Evolutionary conservation across 30 jellyfish, hydroid and myxozoan species (phyloP).

Genomic region (Aurelia coerulea): DNA sequence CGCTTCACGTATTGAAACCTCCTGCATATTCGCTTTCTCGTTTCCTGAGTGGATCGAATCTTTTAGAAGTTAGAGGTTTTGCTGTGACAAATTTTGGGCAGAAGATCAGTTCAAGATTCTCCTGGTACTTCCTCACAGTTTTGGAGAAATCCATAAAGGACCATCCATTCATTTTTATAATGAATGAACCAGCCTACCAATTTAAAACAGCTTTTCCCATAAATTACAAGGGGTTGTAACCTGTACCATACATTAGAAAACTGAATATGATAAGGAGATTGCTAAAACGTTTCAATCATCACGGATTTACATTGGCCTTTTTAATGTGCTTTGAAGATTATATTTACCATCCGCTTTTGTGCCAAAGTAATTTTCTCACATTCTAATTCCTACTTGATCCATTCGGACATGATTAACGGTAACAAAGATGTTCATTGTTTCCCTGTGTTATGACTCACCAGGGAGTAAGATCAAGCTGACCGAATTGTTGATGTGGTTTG

Average conservation of each 20-base stretch:
- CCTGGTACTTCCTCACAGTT: too few species aligned
- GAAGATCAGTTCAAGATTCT: too few species aligned
- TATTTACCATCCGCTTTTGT: constrained; percentile 27
- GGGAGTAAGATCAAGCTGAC: background rate
- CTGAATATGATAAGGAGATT: background rate
- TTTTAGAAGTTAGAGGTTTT: too few species aligned
- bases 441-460: background rate
- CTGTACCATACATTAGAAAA: background rate
- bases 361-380: constrained; percentile 55
- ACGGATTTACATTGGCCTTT: background rate
- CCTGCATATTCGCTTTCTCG: too few species aligned
- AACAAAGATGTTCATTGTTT: background rate
- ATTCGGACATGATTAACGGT: background rate
- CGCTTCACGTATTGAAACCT: too few species aligned
- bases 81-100: too few species aligned
- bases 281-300: constrained; percentile 8
- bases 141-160: too few species aligned
- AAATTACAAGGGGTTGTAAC: background rate
- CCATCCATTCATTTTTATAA: too few species aligned
- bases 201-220: background rate
- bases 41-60: too few species aligned
- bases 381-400: constrained; percentile 3
- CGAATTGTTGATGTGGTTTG: too few species aligned
- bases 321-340: constrained; percentile 27
- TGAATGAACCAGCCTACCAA: too few species aligned